Percentiles rank a stretch among this genome's conserved stretches.
Conservation (phyloP, 2,113 vertebrate genomes). For the Pollachius pollachius region DNA sequence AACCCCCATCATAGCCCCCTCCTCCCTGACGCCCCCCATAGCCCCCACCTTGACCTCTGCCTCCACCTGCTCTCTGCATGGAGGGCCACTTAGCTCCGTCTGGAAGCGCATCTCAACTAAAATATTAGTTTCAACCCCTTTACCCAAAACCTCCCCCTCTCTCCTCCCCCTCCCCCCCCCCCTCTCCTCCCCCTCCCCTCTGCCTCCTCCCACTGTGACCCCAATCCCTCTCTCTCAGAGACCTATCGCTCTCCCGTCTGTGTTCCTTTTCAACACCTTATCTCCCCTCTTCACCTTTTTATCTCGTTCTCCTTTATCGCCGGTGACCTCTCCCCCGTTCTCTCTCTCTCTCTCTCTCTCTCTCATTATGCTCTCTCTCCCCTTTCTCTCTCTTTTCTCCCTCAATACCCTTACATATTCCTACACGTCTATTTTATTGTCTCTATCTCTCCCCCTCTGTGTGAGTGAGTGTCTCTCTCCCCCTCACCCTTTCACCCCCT, state of each 20-base stretch:
- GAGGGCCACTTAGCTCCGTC: constrained; percentile 31
- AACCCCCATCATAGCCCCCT: background rate
- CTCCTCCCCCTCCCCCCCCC: background rate
- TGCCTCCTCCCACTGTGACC: background rate
- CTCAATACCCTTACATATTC: too few relatives aligned
- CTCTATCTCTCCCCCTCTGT: constrained; percentile 28
- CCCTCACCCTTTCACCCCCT: background rate
- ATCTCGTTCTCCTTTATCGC: constrained; percentile 21
- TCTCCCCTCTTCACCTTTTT: constrained; percentile 36
- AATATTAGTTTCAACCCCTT: constrained; percentile 26
- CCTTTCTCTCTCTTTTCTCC: too few relatives aligned
- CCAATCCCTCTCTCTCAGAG: constrained; percentile 24
- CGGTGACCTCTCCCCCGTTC: background rate
- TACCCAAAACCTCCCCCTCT: background rate
- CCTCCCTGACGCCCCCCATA: background rate
- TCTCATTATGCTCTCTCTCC: too few relatives aligned
- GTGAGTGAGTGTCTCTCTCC: background rate
- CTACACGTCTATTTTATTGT: background rate
- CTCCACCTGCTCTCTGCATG: constrained; percentile 48
- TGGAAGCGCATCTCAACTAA: constrained; percentile 30
- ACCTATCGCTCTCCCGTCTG: constrained; percentile 39
- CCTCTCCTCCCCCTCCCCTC: background rate
- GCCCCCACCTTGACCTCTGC: background rate
- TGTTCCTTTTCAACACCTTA: constrained; percentile 27
- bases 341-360: background rate